Base-by-base conservation (phyloP, 2,113 vertebrate genomes). In the Myotis davidii region DNA sequence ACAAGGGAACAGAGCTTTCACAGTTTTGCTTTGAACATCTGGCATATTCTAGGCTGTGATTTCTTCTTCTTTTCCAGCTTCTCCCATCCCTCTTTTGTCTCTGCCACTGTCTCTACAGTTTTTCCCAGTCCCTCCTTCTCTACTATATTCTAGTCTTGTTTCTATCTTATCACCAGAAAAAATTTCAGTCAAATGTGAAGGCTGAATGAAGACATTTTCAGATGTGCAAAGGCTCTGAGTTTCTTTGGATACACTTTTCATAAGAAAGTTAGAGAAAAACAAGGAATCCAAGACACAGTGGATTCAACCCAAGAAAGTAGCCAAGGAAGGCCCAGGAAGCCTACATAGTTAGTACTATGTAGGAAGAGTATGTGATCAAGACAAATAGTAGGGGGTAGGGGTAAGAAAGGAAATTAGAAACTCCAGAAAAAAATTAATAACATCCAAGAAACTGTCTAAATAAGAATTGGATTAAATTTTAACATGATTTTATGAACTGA, bases 401-500 rank as follows among this genome's bases (percentile, higher is more conserved):
- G 21, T 56, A 85, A 70, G 8, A 64, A 93, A 79, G 16, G 7
- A 29, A 83, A 64, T 83, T 12, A 79, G 72, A 56, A 94, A 79
- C n/a, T 91, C 37, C 73, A 89, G 54, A 89, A 45, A 72, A 64
- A 88, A 65, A 74, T 64, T 23, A 59, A 54, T 32, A 84, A 54
- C 32, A 70, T 48, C n/a, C 5, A 83, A 91, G 29, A 77, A 91
- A 72, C 1, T 72, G 11, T 65, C 32, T 72, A 61, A 77, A 13
- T 70, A 85, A 74, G 18, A 32, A 59, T 0, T 20, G 23, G 29
- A 59, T 77, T 88, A 94, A 84, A 84, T 85, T 39, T 48, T 70
- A 70, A 42, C 27, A n/a, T 77, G 39, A 76, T 37, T 93, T 85
- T 72, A 91, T 85, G 64, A 83, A 86, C 18, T 91, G 59, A 76